These are phyloP conservation scores for Cynopterus sphinx DNA, from an alignment of 2,797 vertebrate genomes.

Conservation along the genomic window DNA sequence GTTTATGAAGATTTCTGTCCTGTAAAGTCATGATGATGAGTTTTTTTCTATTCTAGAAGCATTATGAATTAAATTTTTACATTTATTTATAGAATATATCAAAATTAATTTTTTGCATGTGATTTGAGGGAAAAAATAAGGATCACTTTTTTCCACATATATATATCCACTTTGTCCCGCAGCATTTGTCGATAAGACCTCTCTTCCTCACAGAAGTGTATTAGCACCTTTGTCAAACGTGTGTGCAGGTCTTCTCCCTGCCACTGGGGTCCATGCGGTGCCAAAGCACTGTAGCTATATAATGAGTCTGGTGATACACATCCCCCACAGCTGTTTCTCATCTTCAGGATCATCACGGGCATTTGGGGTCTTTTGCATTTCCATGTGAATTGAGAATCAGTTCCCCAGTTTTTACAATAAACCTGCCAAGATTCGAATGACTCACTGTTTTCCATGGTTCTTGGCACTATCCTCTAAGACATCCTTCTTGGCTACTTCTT, in stretches of 20 bases:
- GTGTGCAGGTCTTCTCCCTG: background rate
- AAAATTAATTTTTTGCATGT: background rate
- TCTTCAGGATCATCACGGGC: background rate
- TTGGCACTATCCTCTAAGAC: background rate
- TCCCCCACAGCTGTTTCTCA: background rate
- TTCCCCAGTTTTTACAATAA: background rate
- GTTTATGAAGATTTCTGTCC: background rate
- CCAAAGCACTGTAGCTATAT: background rate
- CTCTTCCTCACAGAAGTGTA: background rate
- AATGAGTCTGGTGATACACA: background rate
- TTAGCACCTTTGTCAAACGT: background rate
- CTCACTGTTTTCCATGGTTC: background rate
- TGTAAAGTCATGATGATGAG: background rate
- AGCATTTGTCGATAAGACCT: background rate
- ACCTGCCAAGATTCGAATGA: background rate
- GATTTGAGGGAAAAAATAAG: background rate
- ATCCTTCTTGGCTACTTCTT: background rate
- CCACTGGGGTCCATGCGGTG: background rate
- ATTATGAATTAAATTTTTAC: background rate
- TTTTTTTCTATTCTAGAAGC: background rate
- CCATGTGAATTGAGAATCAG: background rate
- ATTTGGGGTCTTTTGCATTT: background rate
- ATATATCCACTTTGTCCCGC: background rate
- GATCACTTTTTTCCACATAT: background rate
- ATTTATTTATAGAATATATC: background rate